These are phyloP conservation scores for Macrochelys suwanniensis DNA, from an alignment of 2,797 vertebrate genomes.

Conservation along the genomic window DNA sequence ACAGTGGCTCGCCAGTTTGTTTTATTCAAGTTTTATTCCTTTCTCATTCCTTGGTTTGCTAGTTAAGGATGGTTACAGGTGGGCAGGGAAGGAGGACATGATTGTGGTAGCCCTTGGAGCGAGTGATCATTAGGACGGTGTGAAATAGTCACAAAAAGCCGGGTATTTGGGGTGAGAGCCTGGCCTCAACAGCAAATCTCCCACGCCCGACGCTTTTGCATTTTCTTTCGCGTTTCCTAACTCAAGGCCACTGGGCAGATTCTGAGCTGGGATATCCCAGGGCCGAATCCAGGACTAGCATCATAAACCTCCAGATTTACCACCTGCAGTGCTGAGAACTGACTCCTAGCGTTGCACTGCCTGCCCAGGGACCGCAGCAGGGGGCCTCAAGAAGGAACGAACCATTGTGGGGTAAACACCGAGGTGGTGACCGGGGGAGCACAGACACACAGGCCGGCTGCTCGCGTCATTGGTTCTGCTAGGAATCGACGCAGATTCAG, in stretches of 20 bases:
- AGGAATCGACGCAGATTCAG: neutral
- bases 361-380: neutral
- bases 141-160: neutral
- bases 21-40: no score
- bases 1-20: no score
- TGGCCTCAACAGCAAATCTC: neutral
- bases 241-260: neutral
- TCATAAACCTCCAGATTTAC: neutral
- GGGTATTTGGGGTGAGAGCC: neutral
- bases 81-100: neutral
- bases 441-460: neutral
- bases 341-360: neutral
- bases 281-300: neutral
- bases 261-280: neutral
- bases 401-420: neutral
- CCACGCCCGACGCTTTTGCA: neutral
- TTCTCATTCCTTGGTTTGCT: no score
- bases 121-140: neutral
- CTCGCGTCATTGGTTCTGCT: neutral
- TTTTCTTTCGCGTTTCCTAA: neutral
- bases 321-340: neutral
- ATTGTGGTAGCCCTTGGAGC: slow-evolving; percentile 59
- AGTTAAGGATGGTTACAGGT: neutral
- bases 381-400: neutral
- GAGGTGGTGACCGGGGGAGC: neutral